Percentiles rank a stretch among this genome's conserved stretches.
These are phyloP conservation scores for Saccostrea echinata DNA, from an alignment of 1,140 invertebrate species.

Conservation along the genomic window DNA sequence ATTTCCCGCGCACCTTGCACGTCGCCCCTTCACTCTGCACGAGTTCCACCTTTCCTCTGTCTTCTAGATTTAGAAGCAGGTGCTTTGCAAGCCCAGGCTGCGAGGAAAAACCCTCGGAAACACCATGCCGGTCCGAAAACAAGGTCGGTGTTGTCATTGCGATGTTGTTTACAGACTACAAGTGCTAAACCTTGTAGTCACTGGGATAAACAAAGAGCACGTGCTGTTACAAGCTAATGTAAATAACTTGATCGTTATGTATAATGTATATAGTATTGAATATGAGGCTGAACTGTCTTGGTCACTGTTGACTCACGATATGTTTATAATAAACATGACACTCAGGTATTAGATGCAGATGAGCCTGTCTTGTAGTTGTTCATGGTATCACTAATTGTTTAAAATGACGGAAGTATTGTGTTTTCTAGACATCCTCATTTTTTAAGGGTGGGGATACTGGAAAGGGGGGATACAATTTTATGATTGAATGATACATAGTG, in stretches of 20 bases:
- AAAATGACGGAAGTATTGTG: too few relatives aligned
- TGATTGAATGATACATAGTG: too few relatives aligned
- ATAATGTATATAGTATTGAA: not conserved
- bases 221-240: not conserved
- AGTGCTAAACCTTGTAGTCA: not conserved
- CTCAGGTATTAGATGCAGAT: too few relatives aligned
- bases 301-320: not conserved
- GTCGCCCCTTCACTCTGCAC: conserved; percentile 16
- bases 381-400: too few relatives aligned
- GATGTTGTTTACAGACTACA: not conserved
- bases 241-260: not conserved
- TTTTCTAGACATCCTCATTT: too few relatives aligned
- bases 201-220: not conserved
- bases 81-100: conserved; percentile 10
- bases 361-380: too few relatives aligned
- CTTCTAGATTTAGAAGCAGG: not conserved
- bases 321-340: too few relatives aligned
- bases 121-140: conserved; percentile 43
- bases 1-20: conserved; percentile 14
- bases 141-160: conserved; percentile 31
- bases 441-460: too few relatives aligned
- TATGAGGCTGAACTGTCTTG: not conserved
- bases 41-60: not conserved
- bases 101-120: conserved; percentile 14
- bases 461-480: too few relatives aligned